Conservation (phyloP, 1,140 invertebrate genomes). For the Neuroterus valhalla region DNA sequence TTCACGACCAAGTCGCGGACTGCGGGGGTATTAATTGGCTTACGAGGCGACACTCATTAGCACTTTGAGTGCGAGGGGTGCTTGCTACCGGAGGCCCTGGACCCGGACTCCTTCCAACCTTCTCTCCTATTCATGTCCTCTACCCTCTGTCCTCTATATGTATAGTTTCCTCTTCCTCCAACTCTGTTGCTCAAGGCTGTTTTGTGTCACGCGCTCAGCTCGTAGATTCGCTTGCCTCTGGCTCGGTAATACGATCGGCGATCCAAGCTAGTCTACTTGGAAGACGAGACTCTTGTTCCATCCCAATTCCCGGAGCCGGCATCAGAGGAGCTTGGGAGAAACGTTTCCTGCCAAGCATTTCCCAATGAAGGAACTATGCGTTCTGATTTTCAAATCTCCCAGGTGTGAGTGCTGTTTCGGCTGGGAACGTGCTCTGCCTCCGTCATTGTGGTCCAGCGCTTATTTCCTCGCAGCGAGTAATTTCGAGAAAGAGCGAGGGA, state of each 20-base stretch:
- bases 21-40: slow-evolving; percentile 73
- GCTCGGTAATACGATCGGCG: slow-evolving; percentile 41
- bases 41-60: slow-evolving; percentile 76
- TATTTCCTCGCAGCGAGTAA: background rate
- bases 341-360: slow-evolving; percentile 1
- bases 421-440: slow-evolving; percentile 16
- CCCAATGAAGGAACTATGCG: slow-evolving; percentile 18
- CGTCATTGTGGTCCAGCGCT: slow-evolving; percentile 8
- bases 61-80: slow-evolving; percentile 70
- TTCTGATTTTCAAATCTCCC: slow-evolving; percentile 18
- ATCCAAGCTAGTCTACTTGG: slow-evolving; percentile 37
- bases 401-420: slow-evolving; percentile 23
- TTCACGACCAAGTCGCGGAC: slow-evolving; percentile 34
- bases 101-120: slow-evolving; percentile 33
- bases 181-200: background rate
- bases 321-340: background rate
- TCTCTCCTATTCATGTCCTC: slow-evolving; percentile 1
- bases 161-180: slow-evolving; percentile 1
- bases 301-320: background rate
- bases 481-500: slow-evolving; percentile 10
- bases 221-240: slow-evolving; percentile 38
- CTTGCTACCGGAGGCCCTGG: slow-evolving; percentile 43
- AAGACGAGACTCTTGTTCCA: slow-evolving; percentile 29
- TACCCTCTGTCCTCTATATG: slow-evolving; percentile 28
- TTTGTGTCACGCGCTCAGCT: background rate